Evolutionary conservation across 1,140 invertebrate species (phyloP).

Genomic region (Philopotamus ludificatus): DNA sequence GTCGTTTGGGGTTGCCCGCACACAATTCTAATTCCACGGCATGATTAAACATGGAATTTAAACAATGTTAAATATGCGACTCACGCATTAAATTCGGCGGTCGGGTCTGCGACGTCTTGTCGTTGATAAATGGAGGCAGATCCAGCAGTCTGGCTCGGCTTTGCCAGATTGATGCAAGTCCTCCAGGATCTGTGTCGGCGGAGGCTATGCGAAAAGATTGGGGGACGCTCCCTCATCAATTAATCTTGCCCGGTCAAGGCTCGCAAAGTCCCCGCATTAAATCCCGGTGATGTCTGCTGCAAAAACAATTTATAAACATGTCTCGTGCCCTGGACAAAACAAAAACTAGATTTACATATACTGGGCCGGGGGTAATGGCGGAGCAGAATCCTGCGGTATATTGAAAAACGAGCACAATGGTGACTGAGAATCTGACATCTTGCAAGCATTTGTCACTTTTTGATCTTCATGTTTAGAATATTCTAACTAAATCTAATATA

Average conservation of each 20-base stretch:
- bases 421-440: too few relatives aligned
- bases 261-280: background rate
- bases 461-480: too few relatives aligned
- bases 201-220: background rate
- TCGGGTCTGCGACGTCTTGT: conserved; percentile 14
- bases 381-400: too few relatives aligned
- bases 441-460: too few relatives aligned
- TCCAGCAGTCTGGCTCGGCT: conserved; percentile 10
- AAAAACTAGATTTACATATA: too few relatives aligned
- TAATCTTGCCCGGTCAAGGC: conserved; percentile 12
- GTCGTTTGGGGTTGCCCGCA: too few relatives aligned
- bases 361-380: too few relatives aligned
- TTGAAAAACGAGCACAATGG: too few relatives aligned
- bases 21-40: background rate
- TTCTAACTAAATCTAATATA: too few relatives aligned
- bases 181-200: conserved; percentile 17
- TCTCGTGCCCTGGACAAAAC: too few relatives aligned
- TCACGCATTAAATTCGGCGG: conserved; percentile 18
- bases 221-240: background rate
- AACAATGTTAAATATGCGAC: conserved; percentile 18
- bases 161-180: conserved; percentile 36
- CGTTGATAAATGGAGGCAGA: conserved; percentile 36
- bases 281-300: background rate
- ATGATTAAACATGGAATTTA: background rate
- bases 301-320: too few relatives aligned